Base-by-base conservation (phyloP, 2,113 vertebrate genomes). In the Xyliphius kryptos region DNA sequence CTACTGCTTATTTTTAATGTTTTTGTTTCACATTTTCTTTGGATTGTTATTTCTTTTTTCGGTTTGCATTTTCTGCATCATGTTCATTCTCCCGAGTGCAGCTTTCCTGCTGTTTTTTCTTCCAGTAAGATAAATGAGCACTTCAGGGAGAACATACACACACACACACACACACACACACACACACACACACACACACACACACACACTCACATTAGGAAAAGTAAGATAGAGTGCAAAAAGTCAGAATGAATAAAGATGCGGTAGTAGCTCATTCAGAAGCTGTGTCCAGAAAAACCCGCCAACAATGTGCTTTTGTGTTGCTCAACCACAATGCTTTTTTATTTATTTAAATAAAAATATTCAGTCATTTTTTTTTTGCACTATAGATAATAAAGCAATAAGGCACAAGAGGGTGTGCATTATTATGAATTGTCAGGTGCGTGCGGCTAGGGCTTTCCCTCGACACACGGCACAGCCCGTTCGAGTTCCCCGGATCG, bases 51-150 rank as follows among this genome's bases (percentile, higher is more conserved):
- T 1, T 32, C 8, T 47, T 10, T 47, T 26, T n/a, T 5, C 26
- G 8, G 15, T 26, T 48, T 17, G 14, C 2, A 19, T 48, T 50
- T 41, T 46, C 38, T 43, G 20, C n/a, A 49, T 62, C 60, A 51
- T 14, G 12, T 37, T 51, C 48, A 40, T 16, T 2, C 59, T 16
- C 49, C 49, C 19, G 49, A 22, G 49, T 9, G 21, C 22, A 16
- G 21, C 20, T 43, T 15, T 55, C 41, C 40, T 32, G 8, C 41
- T 46, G 12, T 54, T 36, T 12, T 14, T 2, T 8, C 12, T 3
- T 49, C 53, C 51, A 55, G 61, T 19, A 22, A 36, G 40, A 54
- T 55, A 63, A 20, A 66, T 51, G 46, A 52, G 38, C 37, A 48
- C 58, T 26, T 43, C 13, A 37, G 15, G 21, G 4, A 36, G 37